These are phyloP conservation scores for Pristionchus arcanus DNA, from an alignment of 2,888 invertebrate genomes.

Conservation along the genomic window DNA sequence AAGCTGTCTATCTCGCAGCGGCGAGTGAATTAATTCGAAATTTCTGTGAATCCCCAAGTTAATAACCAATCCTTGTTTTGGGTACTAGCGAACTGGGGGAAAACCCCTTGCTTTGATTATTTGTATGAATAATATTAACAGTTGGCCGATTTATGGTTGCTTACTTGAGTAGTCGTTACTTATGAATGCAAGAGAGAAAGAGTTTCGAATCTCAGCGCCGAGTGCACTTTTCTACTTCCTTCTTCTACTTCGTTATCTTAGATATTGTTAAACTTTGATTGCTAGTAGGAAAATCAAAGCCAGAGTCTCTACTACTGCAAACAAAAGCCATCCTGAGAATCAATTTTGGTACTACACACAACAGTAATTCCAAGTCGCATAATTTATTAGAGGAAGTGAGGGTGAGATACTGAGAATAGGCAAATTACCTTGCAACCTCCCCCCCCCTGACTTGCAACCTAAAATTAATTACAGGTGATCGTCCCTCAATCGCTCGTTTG, in stretches of 20 bases:
- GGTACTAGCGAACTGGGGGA: not conserved
- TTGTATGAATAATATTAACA: not conserved
- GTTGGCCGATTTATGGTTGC: slow-evolving; percentile 7
- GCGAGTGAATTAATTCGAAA: not conserved
- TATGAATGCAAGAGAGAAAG: not conserved
- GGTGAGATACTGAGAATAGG: not conserved
- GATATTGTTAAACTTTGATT: too few relatives aligned
- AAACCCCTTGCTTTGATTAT: not conserved
- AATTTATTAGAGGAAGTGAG: not conserved
- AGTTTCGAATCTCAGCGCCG: not conserved
- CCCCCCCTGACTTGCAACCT: too few relatives aligned
- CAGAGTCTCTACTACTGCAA: not conserved
- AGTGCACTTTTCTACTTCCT: slow-evolving; percentile 6
- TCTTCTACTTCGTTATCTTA: not conserved
- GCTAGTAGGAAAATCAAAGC: not conserved
- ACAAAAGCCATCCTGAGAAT: not conserved
- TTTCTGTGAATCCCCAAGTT: not conserved
- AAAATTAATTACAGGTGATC: slow-evolving; percentile 60
- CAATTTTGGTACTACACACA: not conserved
- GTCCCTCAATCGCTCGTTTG: slow-evolving; percentile 73
- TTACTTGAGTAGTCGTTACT: not conserved
- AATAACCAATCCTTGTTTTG: not conserved
- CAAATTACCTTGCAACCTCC: not conserved
- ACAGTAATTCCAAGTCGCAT: not conserved
- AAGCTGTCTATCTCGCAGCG: not conserved